A percentile compares a stretch with the other conserved stretches of the same genome.
Conservation (phyloP, 2,113 vertebrate genomes). For the Verasper variegatus region DNA sequence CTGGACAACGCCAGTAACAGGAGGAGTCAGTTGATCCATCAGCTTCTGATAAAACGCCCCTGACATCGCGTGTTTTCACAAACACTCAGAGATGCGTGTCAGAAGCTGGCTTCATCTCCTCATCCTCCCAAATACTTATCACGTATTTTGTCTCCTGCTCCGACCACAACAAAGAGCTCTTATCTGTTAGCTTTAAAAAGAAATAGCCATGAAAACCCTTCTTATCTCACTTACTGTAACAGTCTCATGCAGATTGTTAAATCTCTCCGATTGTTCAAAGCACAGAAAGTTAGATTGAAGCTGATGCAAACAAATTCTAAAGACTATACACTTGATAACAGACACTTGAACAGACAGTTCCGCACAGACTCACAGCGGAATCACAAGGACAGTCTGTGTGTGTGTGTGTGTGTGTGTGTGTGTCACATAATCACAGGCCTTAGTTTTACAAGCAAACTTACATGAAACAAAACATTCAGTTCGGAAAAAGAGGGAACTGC, state of each 20-base stretch:
- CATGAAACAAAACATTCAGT: not conserved
- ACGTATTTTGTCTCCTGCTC: constrained; percentile 27
- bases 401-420: not conserved
- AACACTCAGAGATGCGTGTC: not conserved
- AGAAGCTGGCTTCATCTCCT: constrained; percentile 7
- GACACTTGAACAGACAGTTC: not conserved
- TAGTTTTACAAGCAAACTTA: not conserved
- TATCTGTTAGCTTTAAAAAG: constrained; percentile 29
- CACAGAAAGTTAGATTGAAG: constrained; percentile 1
- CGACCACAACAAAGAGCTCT: constrained; percentile 3
- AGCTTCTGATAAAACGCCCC: constrained; percentile 3
- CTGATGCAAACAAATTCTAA: not conserved
- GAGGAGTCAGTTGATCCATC: not conserved
- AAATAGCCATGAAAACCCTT: not conserved
- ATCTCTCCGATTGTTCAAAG: not conserved
- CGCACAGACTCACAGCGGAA: not conserved
- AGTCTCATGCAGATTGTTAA: not conserved
- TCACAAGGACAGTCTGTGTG: not conserved
- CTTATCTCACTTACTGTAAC: constrained; percentile 15
- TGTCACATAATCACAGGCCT: not conserved
- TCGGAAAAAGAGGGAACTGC: not conserved
- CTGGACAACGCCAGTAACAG: not conserved
- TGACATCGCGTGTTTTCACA: constrained; percentile 28
- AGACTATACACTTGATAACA: constrained; percentile 29
- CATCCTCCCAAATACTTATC: constrained; percentile 30